Percentiles rank a stretch among this genome's conserved stretches.
Evolutionary conservation across 2,113 vertebrate species (phyloP).

Genomic region (Pampusana beccarii): DNA sequence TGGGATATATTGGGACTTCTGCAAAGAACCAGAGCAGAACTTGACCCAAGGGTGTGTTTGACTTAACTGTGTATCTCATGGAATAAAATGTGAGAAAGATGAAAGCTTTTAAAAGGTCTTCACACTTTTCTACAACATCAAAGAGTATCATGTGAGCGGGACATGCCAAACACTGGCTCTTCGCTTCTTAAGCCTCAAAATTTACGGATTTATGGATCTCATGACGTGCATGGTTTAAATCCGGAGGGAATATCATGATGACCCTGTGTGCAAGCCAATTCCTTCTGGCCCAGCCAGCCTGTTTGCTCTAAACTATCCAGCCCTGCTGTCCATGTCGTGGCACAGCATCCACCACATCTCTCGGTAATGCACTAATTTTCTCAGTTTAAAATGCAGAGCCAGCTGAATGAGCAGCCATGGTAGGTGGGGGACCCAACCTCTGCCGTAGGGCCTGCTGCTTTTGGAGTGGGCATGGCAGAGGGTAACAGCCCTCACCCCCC

Average conservation of each 20-base stretch:
- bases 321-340: not conserved
- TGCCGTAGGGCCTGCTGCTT: rapidly evolving
- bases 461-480: not conserved
- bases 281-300: not conserved
- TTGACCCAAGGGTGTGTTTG: not conserved
- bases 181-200: not conserved
- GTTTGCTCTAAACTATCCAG: not conserved
- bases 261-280: not conserved
- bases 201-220: not conserved
- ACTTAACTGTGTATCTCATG: not conserved
- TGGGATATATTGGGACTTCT: not conserved
- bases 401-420: rapidly evolving
- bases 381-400: not conserved
- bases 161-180: not conserved
- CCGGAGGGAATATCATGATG: not conserved
- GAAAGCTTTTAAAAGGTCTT: not conserved
- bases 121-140: not conserved
- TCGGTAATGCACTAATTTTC: rapidly evolving
- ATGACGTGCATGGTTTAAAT: not conserved
- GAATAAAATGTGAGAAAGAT: not conserved
- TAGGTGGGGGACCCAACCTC: not conserved
- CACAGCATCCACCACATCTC: not conserved
- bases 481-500: too few species aligned
- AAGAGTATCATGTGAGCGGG: not conserved
- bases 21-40: not conserved